These are phyloP conservation scores for Eristalinus sepulchralis DNA, from an alignment of 2,888 invertebrate genomes.

Conservation along the genomic window DNA sequence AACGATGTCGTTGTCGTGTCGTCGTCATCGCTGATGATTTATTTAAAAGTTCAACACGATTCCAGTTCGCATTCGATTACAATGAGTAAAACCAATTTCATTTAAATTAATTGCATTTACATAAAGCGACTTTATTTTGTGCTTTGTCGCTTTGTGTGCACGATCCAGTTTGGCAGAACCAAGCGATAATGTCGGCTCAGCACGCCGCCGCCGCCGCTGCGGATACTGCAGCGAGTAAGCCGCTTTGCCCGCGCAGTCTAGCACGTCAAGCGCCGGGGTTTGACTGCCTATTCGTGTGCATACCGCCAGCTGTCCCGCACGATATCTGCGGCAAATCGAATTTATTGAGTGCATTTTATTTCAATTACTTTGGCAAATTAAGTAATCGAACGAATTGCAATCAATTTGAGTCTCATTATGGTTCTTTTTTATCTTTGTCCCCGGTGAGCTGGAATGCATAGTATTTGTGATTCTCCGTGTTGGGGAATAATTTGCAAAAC, in stretches of 20 bases:
- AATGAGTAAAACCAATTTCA: slow-evolving; percentile 70
- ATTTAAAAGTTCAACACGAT: slow-evolving; percentile 70
- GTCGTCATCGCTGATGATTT: slow-evolving; percentile 42
- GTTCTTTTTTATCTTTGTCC: neutral
- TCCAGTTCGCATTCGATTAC: slow-evolving; percentile 70
- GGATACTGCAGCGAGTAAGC: slow-evolving; percentile 1
- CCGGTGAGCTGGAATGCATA: slow-evolving; percentile 6
- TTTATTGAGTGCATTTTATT: slow-evolving; percentile 49
- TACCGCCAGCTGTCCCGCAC: slow-evolving; percentile 36
- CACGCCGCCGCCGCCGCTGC: slow-evolving; percentile 25
- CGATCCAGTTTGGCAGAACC: slow-evolving; percentile 51
- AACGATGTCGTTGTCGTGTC: neutral
- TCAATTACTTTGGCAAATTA: slow-evolving; percentile 66
- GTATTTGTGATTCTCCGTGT: neutral
- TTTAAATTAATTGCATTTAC: slow-evolving; percentile 72
- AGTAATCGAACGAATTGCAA: slow-evolving; percentile 62
- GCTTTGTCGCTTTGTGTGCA: slow-evolving; percentile 55
- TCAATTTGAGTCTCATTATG: slow-evolving; percentile 50
- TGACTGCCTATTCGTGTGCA: neutral
- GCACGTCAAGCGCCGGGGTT: neutral
- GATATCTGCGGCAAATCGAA: slow-evolving; percentile 51
- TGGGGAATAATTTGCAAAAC: slow-evolving; percentile 22
- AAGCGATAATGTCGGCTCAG: slow-evolving; percentile 54
- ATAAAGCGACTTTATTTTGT: slow-evolving; percentile 70
- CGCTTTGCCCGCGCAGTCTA: neutral